Evolutionary conservation across 2,888 invertebrate genomes (phyloP).

Genomic region (Selenia dentaria): DNA sequence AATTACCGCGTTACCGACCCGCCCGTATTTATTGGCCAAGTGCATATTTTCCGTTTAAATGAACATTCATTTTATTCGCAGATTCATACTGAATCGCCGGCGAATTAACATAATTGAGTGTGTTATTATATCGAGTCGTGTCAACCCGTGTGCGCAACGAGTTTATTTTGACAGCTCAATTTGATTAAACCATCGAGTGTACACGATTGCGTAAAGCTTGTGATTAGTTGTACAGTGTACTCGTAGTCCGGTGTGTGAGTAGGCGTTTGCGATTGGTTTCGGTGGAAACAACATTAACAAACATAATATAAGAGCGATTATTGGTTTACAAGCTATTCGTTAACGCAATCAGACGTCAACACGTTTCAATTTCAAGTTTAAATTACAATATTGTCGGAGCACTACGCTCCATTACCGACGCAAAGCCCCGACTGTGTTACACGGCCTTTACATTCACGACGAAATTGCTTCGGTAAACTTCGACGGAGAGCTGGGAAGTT

Average conservation of each 20-base stretch:
- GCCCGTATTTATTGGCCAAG: conserved; percentile 73
- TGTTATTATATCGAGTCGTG: conserved; percentile 64
- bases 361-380: conserved; percentile 40
- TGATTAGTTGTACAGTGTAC: conserved; percentile 26
- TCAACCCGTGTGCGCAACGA: conserved; percentile 48
- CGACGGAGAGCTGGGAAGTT: conserved; percentile 28
- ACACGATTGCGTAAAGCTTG: conserved; percentile 23
- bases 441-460: conserved; percentile 34
- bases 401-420: conserved; percentile 41
- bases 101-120: conserved; percentile 79
- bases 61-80: conserved; percentile 79
- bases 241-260: conserved; percentile 8
- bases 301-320: conserved; percentile 23
- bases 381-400: conserved; percentile 45
- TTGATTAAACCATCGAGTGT: conserved; percentile 36
- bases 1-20: conserved; percentile 66
- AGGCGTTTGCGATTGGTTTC: conserved; percentile 22
- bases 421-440: conserved; percentile 37
- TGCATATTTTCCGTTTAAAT: conserved; percentile 78
- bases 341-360: conserved; percentile 36
- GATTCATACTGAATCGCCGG: conserved; percentile 75
- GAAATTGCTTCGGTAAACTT: conserved; percentile 38
- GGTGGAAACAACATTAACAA: conserved; percentile 13
- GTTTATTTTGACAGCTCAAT: conserved; percentile 43
- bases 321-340: conserved; percentile 30